These are phyloP conservation scores for Eugnorisma glareosa DNA, from an alignment of 2,888 invertebrate species.

Conservation along the genomic window DNA sequence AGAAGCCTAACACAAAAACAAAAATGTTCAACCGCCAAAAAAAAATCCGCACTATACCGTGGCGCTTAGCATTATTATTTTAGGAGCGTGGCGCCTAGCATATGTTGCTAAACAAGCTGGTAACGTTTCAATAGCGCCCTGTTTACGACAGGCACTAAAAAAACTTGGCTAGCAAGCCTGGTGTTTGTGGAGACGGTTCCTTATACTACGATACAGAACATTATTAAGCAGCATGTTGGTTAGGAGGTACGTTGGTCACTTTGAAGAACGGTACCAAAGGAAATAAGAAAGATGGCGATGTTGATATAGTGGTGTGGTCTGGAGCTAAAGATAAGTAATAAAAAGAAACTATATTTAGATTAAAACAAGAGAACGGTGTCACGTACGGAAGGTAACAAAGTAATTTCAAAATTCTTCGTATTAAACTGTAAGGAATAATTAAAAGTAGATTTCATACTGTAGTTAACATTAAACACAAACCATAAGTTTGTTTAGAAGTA, in stretches of 20 bases:
- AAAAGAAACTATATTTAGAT: neutral
- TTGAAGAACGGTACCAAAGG: conserved; percentile 50
- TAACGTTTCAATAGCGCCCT: conserved; percentile 76
- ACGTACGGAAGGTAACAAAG: neutral
- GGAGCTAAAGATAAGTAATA: neutral
- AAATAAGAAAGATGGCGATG: conserved; percentile 24
- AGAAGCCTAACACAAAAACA: conserved; percentile 17
- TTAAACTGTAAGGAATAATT: neutral
- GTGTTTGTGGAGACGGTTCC: conserved; percentile 57
- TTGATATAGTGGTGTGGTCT: neutral
- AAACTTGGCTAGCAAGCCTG: conserved; percentile 63
- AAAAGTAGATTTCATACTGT: neutral
- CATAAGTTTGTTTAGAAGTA: conserved; percentile 23
- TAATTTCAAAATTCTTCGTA: neutral
- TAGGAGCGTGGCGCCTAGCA: conserved; percentile 87
- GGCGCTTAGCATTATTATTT: conserved; percentile 79
- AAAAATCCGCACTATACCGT: conserved; percentile 60
- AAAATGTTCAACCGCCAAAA: conserved; percentile 37
- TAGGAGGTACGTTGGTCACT: conserved; percentile 38
- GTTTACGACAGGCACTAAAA: conserved; percentile 76
- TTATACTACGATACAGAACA: conserved; percentile 51
- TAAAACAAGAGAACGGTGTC: neutral
- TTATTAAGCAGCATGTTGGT: conserved; percentile 23
- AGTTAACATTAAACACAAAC: neutral
- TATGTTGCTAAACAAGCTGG: conserved; percentile 80